Evolutionary conservation across 2,888 invertebrate genomes (phyloP), one percentile per base, ranked within the genome.

Genomic region (Drosophila parthenogenetica): DNA sequence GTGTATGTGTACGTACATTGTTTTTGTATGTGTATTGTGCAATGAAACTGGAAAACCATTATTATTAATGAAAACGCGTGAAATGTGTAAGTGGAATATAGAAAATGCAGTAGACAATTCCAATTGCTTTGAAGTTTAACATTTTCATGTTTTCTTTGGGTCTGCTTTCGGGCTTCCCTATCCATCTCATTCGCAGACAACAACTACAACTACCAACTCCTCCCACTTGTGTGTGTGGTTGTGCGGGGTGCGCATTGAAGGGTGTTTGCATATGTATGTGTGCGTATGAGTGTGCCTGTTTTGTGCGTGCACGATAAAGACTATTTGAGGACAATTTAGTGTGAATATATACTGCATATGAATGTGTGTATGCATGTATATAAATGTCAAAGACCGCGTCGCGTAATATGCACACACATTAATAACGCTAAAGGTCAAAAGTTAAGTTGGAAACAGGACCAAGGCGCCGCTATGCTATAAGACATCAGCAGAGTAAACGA

Each of bases 371-470:
- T 40, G 35, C 40, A 49, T 64, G 51, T 17, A 51, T 62, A 61
- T 65, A 84, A 73, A 81, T 81, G 81, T 73, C 81, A 79, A 69
- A 65, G 59, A 62, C 53, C 60, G 42, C 63, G 55, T 54, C 50
- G 65, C 54, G 63, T 81, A 84, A 73, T 83, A 75, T 86, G 73
- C 79, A 80, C 65, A 75, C 67, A 68, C 73, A 85, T 77, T 82
- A 87, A 85, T 74, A 82, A 79, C 73, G 73, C 50, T 59, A 78
- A 85, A 84, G 88, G 83, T 84, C 88, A 85, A 69, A 87, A 71
- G 86, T 73, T 87, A 81, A 75, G 48, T 66, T 69, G 43, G 35
- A 65, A 69, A 66, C 77, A 79, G 83, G 77, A 77, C 70, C 55
- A 71, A 69, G 64, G 48, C 61, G 54, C 51, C 63, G 59, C 57